A percentile compares a stretch with the other conserved stretches of the same genome.
These are phyloP conservation scores for Zosterops pallidus DNA, from an alignment of 2,113 vertebrate genomes.

Conservation along the genomic window DNA sequence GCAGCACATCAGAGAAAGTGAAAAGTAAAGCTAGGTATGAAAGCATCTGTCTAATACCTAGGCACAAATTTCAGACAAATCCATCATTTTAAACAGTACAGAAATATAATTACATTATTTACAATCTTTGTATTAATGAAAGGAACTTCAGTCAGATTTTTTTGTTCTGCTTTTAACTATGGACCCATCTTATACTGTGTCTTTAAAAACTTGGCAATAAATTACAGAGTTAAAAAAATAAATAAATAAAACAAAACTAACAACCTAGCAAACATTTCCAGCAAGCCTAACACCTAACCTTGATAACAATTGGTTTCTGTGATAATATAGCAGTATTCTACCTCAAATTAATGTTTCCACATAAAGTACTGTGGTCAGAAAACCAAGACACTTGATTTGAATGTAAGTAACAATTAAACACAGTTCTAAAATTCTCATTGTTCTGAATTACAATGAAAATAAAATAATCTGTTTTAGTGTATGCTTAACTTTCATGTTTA, in stretches of 20 bases:
- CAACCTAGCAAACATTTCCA: neutral
- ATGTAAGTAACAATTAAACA: neutral
- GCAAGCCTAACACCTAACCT: neutral
- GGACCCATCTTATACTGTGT: neutral
- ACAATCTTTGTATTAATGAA: neutral
- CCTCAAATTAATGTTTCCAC: neutral
- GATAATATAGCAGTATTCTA: neutral
- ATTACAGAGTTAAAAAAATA: neutral
- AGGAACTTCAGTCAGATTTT: neutral
- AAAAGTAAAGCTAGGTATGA: neutral
- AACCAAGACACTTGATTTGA: neutral
- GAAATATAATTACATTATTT: neutral
- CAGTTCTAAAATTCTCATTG: fast-evolving
- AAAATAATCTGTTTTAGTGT: no score
- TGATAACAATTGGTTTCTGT: neutral
- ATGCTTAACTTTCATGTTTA: neutral
- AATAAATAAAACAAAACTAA: neutral
- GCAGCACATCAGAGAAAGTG: neutral
- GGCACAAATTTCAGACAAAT: neutral
- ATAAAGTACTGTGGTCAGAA: neutral
- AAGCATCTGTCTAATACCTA: neutral
- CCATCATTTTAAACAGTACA: neutral
- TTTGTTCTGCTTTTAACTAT: neutral
- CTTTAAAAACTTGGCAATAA: neutral
- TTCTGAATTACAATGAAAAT: neutral